Conservation (phyloP, 2,113 vertebrate species). For the Serinus canaria region DNA sequence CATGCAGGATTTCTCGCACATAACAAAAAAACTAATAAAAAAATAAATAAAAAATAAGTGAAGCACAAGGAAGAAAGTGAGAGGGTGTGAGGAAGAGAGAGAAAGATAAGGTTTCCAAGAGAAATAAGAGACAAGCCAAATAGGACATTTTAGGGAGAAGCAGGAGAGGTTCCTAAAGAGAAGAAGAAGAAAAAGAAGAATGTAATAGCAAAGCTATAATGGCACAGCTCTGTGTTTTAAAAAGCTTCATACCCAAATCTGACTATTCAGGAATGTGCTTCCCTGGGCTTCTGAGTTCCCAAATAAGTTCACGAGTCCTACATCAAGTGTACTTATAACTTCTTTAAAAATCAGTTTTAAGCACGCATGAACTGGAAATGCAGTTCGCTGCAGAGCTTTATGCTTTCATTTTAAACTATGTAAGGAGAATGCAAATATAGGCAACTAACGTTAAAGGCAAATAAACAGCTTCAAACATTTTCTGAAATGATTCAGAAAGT, state of each 20-base stretch:
- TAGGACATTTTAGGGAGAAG: not conserved
- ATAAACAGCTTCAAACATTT: not conserved
- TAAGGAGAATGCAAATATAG: not conserved
- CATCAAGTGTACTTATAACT: not conserved
- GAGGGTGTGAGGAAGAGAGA: not conserved
- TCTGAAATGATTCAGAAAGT: not conserved
- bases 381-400: not conserved
- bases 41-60: not conserved
- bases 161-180: not conserved
- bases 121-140: constrained; percentile 33
- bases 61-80: constrained; percentile 20
- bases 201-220: not conserved
- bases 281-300: not conserved
- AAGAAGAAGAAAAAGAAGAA: not conserved
- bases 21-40: not conserved
- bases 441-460: not conserved
- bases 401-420: constrained; percentile 28
- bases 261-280: not conserved
- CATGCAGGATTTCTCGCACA: not conserved
- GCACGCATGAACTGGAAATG: not conserved
- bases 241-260: not conserved
- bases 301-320: not conserved
- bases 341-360: not conserved
- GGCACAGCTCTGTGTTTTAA: not conserved
- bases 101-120: constrained; percentile 41